These are phyloP conservation scores for Urocitellus parryii DNA, from an alignment of 2,113 vertebrate species.

Conservation along the genomic window DNA sequence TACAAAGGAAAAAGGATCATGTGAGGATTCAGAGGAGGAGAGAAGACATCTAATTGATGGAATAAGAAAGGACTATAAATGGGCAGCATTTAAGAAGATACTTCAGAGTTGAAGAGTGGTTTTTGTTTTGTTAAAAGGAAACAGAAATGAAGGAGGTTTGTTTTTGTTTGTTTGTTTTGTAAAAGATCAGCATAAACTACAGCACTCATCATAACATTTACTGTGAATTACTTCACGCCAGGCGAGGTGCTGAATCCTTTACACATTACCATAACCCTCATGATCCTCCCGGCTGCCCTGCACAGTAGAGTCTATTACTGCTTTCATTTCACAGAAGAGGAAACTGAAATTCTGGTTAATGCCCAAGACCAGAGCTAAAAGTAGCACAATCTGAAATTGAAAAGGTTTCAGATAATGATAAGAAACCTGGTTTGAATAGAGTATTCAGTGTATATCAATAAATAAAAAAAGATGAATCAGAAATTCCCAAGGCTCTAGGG, in stretches of 20 bases:
- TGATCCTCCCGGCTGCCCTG: background rate
- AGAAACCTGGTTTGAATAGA: constrained; percentile 10
- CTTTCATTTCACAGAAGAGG: background rate
- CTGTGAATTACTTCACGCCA: too few relatives aligned
- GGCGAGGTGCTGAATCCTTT: background rate
- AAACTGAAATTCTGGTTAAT: background rate
- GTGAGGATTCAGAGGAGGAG: background rate
- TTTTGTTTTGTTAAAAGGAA: background rate
- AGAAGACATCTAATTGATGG: background rate
- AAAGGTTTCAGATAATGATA: background rate
- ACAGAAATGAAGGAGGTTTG: background rate
- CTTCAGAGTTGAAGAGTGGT: background rate
- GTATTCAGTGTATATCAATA: background rate
- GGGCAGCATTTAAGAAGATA: background rate
- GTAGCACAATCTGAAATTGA: background rate
- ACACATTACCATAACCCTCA: background rate
- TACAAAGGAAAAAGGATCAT: background rate
- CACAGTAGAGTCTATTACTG: background rate
- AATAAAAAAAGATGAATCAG: constrained; percentile 53
- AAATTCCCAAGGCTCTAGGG: background rate
- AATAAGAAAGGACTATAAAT: background rate
- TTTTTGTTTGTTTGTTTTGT: background rate
- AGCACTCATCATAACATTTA: background rate
- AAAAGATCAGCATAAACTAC: background rate
- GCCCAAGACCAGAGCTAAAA: background rate